Percentiles rank a stretch among this genome's conserved stretches.
These are phyloP conservation scores for Gallinago stenura DNA, from an alignment of 2,797 vertebrate species.

Conservation along the genomic window DNA sequence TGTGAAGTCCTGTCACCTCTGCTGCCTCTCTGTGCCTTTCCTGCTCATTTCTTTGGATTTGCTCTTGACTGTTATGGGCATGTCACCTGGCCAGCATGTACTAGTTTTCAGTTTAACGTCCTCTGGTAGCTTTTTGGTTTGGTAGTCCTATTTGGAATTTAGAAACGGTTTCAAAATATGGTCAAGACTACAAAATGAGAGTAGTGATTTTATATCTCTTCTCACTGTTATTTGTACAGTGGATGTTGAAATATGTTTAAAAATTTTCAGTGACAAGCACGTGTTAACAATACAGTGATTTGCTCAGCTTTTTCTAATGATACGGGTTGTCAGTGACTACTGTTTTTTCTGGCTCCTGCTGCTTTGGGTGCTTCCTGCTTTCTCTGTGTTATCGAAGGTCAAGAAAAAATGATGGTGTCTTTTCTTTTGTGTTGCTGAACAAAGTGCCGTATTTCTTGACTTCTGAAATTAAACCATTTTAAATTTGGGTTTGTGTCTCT, in stretches of 20 bases:
- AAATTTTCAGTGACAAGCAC: neutral
- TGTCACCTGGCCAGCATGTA: neutral
- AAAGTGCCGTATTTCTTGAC: neutral
- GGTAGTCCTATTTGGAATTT: neutral
- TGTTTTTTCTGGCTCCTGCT: neutral
- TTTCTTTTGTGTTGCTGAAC: neutral
- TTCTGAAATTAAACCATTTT: neutral
- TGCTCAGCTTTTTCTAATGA: neutral
- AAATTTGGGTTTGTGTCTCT: neutral
- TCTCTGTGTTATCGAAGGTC: neutral
- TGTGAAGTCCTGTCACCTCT: neutral
- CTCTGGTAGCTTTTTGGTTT: neutral
- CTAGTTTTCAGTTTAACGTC: neutral
- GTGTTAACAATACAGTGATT: neutral
- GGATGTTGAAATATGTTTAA: neutral
- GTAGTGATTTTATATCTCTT: neutral
- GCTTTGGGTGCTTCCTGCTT: neutral
- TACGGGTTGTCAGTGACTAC: neutral
- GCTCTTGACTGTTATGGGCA: accelerated
- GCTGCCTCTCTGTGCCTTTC: neutral
- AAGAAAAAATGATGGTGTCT: neutral
- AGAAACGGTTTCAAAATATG: neutral
- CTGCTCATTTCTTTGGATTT: neutral
- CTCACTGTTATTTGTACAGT: neutral
- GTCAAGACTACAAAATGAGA: neutral